Percentiles rank a stretch among this genome's conserved stretches.
Evolutionary conservation across 2,888 invertebrate genomes (phyloP).

Genomic region (Oligia latruncula): DNA sequence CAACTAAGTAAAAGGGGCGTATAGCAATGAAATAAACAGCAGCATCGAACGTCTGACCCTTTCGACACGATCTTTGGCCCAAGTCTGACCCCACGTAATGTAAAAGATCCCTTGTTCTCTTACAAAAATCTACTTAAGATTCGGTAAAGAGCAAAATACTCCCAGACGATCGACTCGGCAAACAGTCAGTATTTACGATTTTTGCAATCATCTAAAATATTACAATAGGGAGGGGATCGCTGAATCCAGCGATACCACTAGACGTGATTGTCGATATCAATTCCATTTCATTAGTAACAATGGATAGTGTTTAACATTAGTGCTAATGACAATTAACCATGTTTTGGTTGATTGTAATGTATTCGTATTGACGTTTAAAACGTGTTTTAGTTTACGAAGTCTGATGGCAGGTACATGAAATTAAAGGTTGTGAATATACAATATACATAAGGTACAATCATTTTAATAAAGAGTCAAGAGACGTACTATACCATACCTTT

Average conservation of each 20-base stretch:
- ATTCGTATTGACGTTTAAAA: conserved; percentile 18
- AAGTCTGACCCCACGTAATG: not conserved
- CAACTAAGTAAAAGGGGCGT: not conserved
- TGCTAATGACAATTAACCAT: conserved; percentile 4
- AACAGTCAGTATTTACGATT: conserved; percentile 21
- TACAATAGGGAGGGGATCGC: not conserved
- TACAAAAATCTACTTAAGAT: not conserved
- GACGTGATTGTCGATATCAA: conserved; percentile 8
- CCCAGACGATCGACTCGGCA: conserved; percentile 21
- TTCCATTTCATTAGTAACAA: conserved; percentile 26
- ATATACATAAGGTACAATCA: not conserved
- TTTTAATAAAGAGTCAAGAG: no score
- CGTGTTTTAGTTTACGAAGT: not conserved
- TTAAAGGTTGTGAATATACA: not conserved
- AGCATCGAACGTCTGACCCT: not conserved
- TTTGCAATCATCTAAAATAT: conserved; percentile 13
- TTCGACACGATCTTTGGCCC: not conserved
- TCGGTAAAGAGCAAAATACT: not conserved
- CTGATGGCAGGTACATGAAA: not conserved
- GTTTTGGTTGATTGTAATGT: conserved; percentile 39
- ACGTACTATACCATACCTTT: not conserved
- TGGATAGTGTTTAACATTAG: conserved; percentile 1
- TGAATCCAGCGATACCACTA: not conserved
- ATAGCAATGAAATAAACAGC: not conserved
- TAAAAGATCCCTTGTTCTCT: not conserved